Conservation (phyloP, 1,140 invertebrate genomes). For the Pectinophora gossypiella region DNA sequence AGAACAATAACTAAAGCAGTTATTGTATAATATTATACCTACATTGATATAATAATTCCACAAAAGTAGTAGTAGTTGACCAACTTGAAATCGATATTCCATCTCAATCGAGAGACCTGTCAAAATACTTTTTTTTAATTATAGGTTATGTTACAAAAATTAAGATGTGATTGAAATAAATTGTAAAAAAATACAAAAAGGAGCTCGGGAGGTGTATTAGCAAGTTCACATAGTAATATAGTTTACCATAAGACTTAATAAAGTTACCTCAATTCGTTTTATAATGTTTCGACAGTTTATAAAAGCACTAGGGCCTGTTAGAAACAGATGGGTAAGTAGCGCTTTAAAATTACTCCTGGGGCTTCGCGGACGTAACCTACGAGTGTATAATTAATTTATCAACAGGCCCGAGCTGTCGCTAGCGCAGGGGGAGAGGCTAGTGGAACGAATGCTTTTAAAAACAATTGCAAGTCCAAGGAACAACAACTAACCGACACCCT, state of each 20-base stretch:
- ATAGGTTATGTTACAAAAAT: background rate
- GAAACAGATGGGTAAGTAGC: background rate
- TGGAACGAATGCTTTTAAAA: slow-evolving; percentile 32
- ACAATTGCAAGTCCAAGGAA: slow-evolving; percentile 50
- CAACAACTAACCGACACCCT: slow-evolving; percentile 65
- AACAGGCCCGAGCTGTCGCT: background rate
- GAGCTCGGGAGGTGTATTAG: too few species aligned
- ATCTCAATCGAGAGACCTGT: background rate
- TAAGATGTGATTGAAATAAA: too few species aligned
- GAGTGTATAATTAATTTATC: background rate
- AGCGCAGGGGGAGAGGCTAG: slow-evolving; percentile 27
- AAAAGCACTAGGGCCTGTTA: background rate
- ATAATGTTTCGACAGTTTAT: background rate
- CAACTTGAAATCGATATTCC: background rate
- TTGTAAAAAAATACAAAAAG: too few species aligned
- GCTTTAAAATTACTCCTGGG: background rate
- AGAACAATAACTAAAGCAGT: too few species aligned
- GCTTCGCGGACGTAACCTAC: too few species aligned
- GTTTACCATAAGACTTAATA: too few species aligned
- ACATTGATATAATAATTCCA: too few species aligned
- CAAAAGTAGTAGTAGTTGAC: too few species aligned
- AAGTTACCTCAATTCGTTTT: too few species aligned
- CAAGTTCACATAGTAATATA: background rate
- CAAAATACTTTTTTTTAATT: background rate
- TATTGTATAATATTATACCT: too few species aligned